phyloP scores from a whole-genome alignment of 2,888 invertebrate species.

The Yponomeuta sedellus region DNA sequence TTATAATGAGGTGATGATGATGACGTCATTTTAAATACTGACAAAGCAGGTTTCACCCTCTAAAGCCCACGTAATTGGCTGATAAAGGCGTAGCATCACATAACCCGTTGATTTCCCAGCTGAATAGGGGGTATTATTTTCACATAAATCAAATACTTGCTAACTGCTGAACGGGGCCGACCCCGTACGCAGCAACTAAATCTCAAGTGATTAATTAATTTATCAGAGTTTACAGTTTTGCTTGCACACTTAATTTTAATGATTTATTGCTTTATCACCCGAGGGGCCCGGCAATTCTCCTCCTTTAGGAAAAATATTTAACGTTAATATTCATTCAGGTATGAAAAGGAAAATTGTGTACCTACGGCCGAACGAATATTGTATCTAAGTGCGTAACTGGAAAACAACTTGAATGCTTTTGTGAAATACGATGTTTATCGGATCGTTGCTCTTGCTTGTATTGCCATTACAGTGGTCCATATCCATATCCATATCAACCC shows the following conservation, averaged over 20 bases:
- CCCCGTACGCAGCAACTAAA: constrained; percentile 21
- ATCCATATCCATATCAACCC: no score
- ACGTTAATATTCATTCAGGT: no score
- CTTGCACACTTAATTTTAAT: constrained; percentile 59
- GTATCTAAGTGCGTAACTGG: no score
- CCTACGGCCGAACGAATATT: no score
- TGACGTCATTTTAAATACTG: no score
- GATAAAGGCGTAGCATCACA: neutral
- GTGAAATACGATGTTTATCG: no score
- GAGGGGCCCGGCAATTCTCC: constrained; percentile 6
- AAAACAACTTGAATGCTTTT: no score
- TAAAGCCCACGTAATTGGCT: neutral
- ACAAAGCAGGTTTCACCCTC: neutral
- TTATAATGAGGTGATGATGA: no score
- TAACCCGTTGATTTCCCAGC: neutral
- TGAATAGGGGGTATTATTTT: constrained; percentile 1
- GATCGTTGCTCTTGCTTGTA: no score
- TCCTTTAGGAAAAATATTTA: neutral
- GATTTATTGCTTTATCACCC: constrained; percentile 44
- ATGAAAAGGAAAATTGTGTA: neutral
- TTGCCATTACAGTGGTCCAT: no score
- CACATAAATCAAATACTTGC: constrained; percentile 3
- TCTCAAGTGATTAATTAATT: constrained; percentile 71
- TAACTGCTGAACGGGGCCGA: neutral
- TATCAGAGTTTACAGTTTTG: constrained; percentile 40